phyloP scores from a whole-genome alignment of 2,113 vertebrate species.

The Jacana jacana region DNA sequence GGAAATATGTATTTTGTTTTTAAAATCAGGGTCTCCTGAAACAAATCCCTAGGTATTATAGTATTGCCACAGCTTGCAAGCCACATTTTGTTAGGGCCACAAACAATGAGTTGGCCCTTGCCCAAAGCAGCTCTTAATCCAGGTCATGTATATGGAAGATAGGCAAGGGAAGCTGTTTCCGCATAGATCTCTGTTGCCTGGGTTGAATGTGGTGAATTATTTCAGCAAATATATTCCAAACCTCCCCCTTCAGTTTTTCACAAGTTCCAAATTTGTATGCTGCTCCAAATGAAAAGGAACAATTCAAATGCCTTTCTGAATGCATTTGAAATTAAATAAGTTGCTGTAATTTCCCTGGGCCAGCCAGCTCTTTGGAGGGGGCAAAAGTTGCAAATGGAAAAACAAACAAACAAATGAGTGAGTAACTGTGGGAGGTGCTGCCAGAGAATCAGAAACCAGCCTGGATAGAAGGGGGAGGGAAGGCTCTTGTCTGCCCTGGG shows the following conservation, averaged over 20 bases:
- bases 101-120: not conserved
- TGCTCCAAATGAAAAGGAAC: constrained; percentile 16
- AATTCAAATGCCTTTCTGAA: constrained; percentile 29
- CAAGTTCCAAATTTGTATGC: not conserved
- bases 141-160: not conserved
- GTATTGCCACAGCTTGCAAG: not conserved
- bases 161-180: not conserved
- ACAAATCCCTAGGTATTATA: not conserved
- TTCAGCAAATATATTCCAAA: constrained; percentile 11
- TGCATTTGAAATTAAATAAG: constrained; percentile 25
- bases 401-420: constrained; percentile 39
- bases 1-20: not conserved
- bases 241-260: not conserved
- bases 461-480: not conserved
- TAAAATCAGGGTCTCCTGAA: constrained; percentile 1
- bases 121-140: constrained; percentile 3
- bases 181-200: not conserved
- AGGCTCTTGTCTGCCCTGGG: not conserved
- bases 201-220: not conserved
- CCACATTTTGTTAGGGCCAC: not conserved
- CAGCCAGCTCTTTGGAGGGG: constrained; percentile 23
- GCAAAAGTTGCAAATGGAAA: constrained; percentile 47
- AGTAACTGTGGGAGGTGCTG: constrained; percentile 25
- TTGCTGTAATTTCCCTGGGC: constrained; percentile 18
- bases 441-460: constrained; percentile 17